phyloP scores from a whole-genome alignment of 2,888 invertebrate species.

The Sisyra nigra region DNA sequence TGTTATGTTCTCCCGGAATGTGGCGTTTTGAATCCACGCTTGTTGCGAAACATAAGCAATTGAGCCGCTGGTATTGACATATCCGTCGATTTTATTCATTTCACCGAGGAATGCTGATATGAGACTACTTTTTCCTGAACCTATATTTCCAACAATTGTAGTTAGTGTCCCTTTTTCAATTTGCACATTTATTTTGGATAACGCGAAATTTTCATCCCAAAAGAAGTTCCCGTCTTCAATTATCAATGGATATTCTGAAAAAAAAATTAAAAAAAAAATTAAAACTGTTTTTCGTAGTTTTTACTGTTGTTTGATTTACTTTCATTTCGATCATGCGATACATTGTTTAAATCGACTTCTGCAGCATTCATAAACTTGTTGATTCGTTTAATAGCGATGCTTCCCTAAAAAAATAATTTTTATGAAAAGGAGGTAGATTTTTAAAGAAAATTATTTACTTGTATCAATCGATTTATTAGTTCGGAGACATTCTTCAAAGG shows the following conservation, averaged over 20 bases:
- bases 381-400: slow-evolving; percentile 63
- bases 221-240: slow-evolving; percentile 78
- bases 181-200: slow-evolving; percentile 41
- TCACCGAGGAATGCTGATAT: slow-evolving; percentile 77
- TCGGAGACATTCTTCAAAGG: slow-evolving; percentile 93
- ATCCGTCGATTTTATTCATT: slow-evolving; percentile 71
- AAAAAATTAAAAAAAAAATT: too few species aligned
- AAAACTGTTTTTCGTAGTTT: too few species aligned
- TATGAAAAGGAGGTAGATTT: too few species aligned
- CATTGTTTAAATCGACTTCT: slow-evolving; percentile 66
- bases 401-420: slow-evolving; percentile 16
- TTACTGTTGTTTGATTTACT: too few species aligned
- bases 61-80: slow-evolving; percentile 51
- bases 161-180: slow-evolving; percentile 53
- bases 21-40: slow-evolving; percentile 97
- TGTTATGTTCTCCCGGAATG: slow-evolving; percentile 79
- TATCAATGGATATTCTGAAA: slow-evolving; percentile 36
- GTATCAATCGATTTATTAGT: slow-evolving; percentile 82
- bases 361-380: slow-evolving; percentile 86
- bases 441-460: slow-evolving; percentile 37
- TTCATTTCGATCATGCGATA: slow-evolving; percentile 59
- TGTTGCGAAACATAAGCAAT: slow-evolving; percentile 85
- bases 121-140: slow-evolving; percentile 79
- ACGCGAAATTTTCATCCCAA: slow-evolving; percentile 57
- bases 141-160: slow-evolving; percentile 79